Percentiles rank a stretch among this genome's conserved stretches.
Evolutionary conservation across 2,113 vertebrate species (phyloP).

Genomic region (Ameiurus melas): DNA sequence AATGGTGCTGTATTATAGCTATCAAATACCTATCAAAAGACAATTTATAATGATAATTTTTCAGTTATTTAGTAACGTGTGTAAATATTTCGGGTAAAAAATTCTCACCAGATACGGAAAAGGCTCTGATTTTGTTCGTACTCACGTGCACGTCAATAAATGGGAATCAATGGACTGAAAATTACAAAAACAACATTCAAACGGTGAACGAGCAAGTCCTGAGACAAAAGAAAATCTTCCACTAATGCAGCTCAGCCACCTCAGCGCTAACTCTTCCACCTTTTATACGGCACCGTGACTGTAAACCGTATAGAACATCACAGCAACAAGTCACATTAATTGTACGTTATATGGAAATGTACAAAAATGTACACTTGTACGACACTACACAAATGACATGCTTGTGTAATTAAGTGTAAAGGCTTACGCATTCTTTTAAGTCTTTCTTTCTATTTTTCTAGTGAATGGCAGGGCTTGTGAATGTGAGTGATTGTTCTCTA

Average conservation of each 20-base stretch:
- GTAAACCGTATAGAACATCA: neutral
- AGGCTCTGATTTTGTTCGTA: neutral
- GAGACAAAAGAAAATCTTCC: neutral
- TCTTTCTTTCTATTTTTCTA: neutral
- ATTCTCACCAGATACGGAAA: neutral
- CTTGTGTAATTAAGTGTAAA: neutral
- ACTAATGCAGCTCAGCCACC: neutral
- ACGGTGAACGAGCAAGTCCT: neutral
- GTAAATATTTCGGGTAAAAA: neutral
- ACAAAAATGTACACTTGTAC: neutral
- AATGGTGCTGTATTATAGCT: neutral
- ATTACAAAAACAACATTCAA: neutral
- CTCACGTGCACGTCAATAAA: neutral
- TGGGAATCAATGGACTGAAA: neutral
- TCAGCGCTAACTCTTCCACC: neutral
- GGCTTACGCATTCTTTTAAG: neutral
- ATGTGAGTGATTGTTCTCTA: neutral
- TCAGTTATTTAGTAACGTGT: neutral
- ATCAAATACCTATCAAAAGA: neutral
- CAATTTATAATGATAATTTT: neutral
- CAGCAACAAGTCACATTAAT: neutral
- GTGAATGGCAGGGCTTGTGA: neutral
- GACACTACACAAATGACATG: neutral
- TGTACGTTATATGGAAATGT: neutral
- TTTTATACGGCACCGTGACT: neutral